Conservation (phyloP, 1,140 invertebrate genomes). For the Bombus consobrinus region DNA sequence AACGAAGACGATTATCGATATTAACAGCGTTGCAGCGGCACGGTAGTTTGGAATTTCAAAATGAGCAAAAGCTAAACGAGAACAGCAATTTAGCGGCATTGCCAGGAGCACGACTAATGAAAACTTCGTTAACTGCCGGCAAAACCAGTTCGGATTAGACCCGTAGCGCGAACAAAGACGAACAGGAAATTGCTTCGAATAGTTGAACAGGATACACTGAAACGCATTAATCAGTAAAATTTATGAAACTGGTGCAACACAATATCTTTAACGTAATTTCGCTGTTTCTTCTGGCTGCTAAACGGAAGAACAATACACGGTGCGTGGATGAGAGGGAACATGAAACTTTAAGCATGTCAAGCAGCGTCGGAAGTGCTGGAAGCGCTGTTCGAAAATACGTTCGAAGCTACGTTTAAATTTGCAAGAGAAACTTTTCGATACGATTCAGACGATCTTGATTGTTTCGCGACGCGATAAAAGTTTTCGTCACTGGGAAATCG, state of each 20-base stretch:
- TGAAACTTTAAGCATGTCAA: neutral
- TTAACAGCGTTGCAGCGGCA: neutral
- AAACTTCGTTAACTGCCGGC: slow-evolving; percentile 43
- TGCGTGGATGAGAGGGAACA: neutral
- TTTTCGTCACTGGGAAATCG: slow-evolving; percentile 9
- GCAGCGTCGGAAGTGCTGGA: neutral
- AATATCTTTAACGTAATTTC: slow-evolving; percentile 1
- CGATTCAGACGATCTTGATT: slow-evolving; percentile 24
- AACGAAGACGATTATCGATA: slow-evolving; percentile 40
- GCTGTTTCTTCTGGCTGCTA: neutral
- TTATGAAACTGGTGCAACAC: slow-evolving; percentile 17
- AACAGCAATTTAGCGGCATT: slow-evolving; percentile 44
- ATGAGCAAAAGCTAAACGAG: slow-evolving; percentile 50
- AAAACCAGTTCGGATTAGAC: slow-evolving; percentile 51
- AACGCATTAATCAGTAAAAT: slow-evolving; percentile 40
- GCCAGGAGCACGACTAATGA: slow-evolving; percentile 39
- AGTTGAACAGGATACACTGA: slow-evolving; percentile 31
- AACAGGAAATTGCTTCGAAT: slow-evolving; percentile 34
- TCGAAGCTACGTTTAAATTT: slow-evolving; percentile 4
- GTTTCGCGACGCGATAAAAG: slow-evolving; percentile 35
- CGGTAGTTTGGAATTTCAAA: slow-evolving; percentile 27
- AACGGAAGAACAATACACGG: neutral
- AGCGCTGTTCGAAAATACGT: neutral
- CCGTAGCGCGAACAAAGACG: slow-evolving; percentile 32
- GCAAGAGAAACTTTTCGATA: slow-evolving; percentile 15